These are phyloP conservation scores for Stichodactyla helianthus DNA, from an alignment of 64 coral and sea anemone species.

Conservation along the genomic window DNA sequence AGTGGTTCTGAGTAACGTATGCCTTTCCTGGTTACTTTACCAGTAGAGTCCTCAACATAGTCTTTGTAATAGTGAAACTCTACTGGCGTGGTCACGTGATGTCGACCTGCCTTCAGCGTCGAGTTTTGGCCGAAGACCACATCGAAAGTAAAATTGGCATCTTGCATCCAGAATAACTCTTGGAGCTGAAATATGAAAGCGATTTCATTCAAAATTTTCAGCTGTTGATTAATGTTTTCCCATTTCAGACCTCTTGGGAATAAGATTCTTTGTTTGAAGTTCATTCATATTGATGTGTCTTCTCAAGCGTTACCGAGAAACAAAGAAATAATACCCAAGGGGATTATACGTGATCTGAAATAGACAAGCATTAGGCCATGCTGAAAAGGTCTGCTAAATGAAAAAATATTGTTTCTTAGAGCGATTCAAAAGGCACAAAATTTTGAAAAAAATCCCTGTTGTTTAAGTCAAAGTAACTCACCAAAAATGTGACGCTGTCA, in stretches of 20 bases:
- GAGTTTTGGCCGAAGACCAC: slow-evolving; percentile 29
- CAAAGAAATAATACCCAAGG: too few relatives aligned
- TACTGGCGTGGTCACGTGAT: slow-evolving; percentile 36
- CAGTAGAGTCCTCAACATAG: slow-evolving; percentile 23
- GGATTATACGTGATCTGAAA: too few relatives aligned
- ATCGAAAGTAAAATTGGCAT: slow-evolving; percentile 29
- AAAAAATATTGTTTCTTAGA: too few relatives aligned
- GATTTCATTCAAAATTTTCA: not conserved
- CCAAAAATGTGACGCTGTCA: slow-evolving; percentile 38
- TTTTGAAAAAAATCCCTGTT: too few relatives aligned
- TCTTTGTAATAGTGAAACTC: slow-evolving; percentile 48
- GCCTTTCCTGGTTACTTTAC: slow-evolving; percentile 32
- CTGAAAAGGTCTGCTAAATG: too few relatives aligned
- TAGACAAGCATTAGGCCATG: too few relatives aligned
- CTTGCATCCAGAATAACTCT: slow-evolving; percentile 10
- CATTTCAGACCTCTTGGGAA: too few relatives aligned
- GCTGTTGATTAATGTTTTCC: too few relatives aligned
- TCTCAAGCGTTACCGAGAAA: too few relatives aligned
- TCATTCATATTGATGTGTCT: too few relatives aligned
- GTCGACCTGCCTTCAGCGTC: slow-evolving; percentile 21
- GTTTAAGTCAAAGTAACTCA: not conserved
- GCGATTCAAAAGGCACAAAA: too few relatives aligned
- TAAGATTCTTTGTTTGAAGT: too few relatives aligned
- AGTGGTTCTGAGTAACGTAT: slow-evolving; percentile 15
- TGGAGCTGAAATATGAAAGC: slow-evolving; percentile 17